phyloP scores from a whole-genome alignment of 2,797 vertebrate genomes.

The Muscicapa striata region DNA sequence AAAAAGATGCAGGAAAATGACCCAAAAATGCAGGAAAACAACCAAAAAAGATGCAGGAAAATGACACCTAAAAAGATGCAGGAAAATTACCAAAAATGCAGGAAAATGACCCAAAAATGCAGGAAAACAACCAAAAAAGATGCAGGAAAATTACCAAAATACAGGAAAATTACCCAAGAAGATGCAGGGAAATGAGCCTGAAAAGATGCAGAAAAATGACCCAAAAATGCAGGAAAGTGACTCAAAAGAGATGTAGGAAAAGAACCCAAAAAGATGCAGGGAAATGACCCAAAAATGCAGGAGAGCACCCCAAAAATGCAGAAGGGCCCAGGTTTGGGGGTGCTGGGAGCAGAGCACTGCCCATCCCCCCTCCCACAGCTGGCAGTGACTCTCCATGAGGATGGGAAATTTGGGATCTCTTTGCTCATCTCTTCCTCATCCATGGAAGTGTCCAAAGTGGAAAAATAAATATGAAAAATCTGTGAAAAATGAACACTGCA shows the following conservation, averaged over 20 bases:
- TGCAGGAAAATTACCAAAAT: background rate
- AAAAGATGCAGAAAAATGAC: too few species aligned
- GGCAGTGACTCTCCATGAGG: background rate
- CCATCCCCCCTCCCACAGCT: background rate
- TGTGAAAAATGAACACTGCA: background rate
- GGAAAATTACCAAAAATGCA: too few species aligned
- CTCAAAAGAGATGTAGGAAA: too few species aligned
- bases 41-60: too few species aligned
- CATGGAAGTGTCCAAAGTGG: background rate
- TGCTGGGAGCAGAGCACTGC: background rate
- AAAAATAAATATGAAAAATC: background rate
- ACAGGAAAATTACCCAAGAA: too few species aligned
- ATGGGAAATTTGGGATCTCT: background rate
- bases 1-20: too few species aligned
- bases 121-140: background rate
- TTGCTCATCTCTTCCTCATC: background rate
- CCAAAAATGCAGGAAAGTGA: background rate
- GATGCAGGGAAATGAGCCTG: too few species aligned
- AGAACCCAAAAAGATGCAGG: too few species aligned
- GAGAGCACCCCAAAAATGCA: background rate
- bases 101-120: background rate
- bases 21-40: too few species aligned
- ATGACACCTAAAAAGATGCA: too few species aligned
- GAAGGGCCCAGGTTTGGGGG: rapidly evolving
- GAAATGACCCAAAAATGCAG: too few species aligned